Base-by-base conservation (phyloP, 1,140 invertebrate genomes). In the Neodiprion fabricii region DNA sequence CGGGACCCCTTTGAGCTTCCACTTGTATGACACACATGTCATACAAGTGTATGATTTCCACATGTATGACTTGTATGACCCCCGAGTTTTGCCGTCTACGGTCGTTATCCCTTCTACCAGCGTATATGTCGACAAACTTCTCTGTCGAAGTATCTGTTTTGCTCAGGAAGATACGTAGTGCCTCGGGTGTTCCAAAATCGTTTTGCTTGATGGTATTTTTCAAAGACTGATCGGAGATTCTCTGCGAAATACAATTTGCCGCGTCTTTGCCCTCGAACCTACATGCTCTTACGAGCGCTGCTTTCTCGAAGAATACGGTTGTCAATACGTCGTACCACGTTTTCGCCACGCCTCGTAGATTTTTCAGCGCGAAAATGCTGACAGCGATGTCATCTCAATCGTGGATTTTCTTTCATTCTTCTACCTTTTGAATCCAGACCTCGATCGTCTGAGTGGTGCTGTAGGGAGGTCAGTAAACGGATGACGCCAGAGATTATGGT, bases 241-340 rank as follows among this genome's bases (percentile, higher is more conserved):
- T 73, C 10, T 74, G 53, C 12, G 73, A 65, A 23, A 76, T 74
- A 48, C 75, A 76, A n/a, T 48, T 17, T 47, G 73, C 72, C 3
- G 75, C 75, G 1, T 76, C 48, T 53, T 72, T 74, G 12, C 73
- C 75, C 17, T 17, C 17, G 17, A 17, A 17, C 17, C 17, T 0
- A 17, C 17, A 17, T 17, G 17, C 17, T 17, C 67, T 74, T 28
- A 76, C 72, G 9, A 74, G 70, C 4, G 75, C 72, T 53, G 50
- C 3, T 50, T 76, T 76, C 7, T 74, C 75, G 67, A 74, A 76
- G 48, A 68, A 76, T 3, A 85, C 7, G 7, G 75, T 75, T 12
- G 79, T 49, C 72, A 84, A 72, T 14, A 79, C 76, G 40, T 80
- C 78, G 69, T 85, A 85, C 85, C 83, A 86, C 1, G 75, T 72